Percentiles rank a stretch among this genome's conserved stretches.
Conservation (phyloP, 2,888 invertebrate genomes). For the Selenia dentaria region DNA sequence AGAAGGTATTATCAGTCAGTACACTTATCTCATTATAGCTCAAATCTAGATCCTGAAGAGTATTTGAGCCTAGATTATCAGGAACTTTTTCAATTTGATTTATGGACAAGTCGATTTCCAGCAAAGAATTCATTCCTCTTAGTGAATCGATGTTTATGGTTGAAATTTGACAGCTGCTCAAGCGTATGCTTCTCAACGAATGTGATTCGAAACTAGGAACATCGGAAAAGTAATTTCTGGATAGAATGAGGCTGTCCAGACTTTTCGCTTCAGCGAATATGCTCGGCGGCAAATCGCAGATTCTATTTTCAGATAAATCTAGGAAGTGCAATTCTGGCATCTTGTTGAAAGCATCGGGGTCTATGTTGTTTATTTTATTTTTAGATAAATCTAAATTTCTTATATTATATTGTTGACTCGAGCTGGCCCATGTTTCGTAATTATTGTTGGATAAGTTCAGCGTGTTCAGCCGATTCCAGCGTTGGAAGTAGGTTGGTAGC, state of each 20-base stretch:
- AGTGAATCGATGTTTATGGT: conserved; percentile 78
- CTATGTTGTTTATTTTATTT: conserved; percentile 86
- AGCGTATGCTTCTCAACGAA: conserved; percentile 82
- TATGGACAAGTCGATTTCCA: conserved; percentile 86
- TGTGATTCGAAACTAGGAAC: conserved; percentile 83
- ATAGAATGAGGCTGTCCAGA: conserved; percentile 85
- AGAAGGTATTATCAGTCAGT: conserved; percentile 86
- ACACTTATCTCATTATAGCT: conserved; percentile 84
- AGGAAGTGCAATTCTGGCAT: conserved; percentile 82
- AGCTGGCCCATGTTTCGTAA: conserved; percentile 62
- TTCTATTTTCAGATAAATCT: conserved; percentile 88
- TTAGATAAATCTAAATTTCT: conserved; percentile 86
- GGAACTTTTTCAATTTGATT: conserved; percentile 87
- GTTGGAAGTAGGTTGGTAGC: conserved; percentile 67
- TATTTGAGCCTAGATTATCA: conserved; percentile 81
- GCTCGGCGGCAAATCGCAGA: conserved; percentile 81
- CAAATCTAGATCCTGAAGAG: conserved; percentile 85
- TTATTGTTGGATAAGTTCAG: conserved; percentile 86
- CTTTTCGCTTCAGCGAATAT: conserved; percentile 84
- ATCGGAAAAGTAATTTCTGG: conserved; percentile 86
- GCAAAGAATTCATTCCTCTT: conserved; percentile 82
- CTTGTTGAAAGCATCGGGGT: conserved; percentile 83
- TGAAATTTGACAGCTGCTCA: conserved; percentile 87
- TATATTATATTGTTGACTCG: conserved; percentile 58
- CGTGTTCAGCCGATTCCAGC: conserved; percentile 76